phyloP scores from a whole-genome alignment of 2,113 vertebrate genomes.

The Rhynchopsitta pachyrhyncha region DNA sequence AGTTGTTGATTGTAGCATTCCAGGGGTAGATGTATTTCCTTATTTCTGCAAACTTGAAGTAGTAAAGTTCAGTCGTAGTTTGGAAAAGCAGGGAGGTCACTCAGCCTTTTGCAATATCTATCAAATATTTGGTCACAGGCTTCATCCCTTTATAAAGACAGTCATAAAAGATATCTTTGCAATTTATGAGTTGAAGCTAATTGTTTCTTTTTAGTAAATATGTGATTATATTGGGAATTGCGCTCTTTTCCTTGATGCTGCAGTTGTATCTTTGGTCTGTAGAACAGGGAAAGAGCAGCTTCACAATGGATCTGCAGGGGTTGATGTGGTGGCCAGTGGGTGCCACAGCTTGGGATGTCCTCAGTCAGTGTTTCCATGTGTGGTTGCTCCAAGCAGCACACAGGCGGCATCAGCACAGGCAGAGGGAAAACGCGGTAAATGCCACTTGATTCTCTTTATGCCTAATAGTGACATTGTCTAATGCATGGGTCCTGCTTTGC shows the following conservation, averaged over 20 bases:
- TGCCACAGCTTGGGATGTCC: not conserved
- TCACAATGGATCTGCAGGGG: not conserved
- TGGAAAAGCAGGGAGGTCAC: not conserved
- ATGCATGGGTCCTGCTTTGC: not conserved
- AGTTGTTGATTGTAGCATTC: not conserved
- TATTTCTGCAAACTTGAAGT: not conserved
- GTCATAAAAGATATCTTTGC: not conserved
- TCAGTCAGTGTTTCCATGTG: accelerated
- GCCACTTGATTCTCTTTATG: not conserved
- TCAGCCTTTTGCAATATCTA: not conserved
- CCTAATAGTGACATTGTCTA: not conserved
- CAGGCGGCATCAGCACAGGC: not conserved
- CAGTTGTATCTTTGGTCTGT: not conserved
- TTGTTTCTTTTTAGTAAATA: not conserved
- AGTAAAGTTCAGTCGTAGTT: not conserved
- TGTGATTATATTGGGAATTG: not conserved
- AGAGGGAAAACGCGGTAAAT: not conserved
- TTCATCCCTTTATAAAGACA: not conserved
- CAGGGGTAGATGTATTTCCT: not conserved
- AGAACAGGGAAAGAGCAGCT: not conserved
- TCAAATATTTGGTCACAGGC: not conserved
- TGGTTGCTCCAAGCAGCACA: not conserved
- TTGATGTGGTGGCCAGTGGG: not conserved
- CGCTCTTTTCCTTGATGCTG: not conserved
- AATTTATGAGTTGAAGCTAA: not conserved